phyloP scores from a whole-genome alignment of 2,888 invertebrate genomes.

The Corbicula japonica region DNA sequence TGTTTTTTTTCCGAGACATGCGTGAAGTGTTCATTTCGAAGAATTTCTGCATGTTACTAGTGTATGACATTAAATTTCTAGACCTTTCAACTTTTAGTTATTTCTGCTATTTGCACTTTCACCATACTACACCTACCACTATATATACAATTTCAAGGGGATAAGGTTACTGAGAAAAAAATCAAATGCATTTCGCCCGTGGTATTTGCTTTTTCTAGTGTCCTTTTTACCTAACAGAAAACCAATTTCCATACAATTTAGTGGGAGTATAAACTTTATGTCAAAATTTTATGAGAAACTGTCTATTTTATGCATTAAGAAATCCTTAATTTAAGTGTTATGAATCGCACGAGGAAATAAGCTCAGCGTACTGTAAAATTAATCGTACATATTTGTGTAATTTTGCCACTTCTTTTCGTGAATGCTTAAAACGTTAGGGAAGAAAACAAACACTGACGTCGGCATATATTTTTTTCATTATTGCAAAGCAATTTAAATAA shows the following conservation, averaged over 20 bases:
- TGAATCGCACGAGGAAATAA: slow-evolving; percentile 32
- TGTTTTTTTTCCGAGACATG: not conserved
- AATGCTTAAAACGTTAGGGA: no score
- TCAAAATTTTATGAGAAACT: slow-evolving; percentile 8
- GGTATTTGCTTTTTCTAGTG: not conserved
- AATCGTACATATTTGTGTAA: slow-evolving; percentile 7
- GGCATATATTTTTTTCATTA: slow-evolving; percentile 8
- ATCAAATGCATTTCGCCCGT: not conserved
- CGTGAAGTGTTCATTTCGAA: no score
- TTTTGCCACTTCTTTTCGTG: slow-evolving; percentile 5
- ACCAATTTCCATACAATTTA: not conserved
- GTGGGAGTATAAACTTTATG: slow-evolving; percentile 8
- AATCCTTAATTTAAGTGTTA: slow-evolving; percentile 1
- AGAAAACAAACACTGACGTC: not conserved
- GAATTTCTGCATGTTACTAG: no score
- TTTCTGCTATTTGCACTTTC: not conserved
- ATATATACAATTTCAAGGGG: not conserved
- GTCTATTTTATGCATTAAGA: slow-evolving; percentile 17
- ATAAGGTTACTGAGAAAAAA: not conserved
- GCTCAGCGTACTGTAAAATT: slow-evolving; percentile 5
- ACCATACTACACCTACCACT: not conserved
- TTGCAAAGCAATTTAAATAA: not conserved
- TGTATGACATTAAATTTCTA: no score
- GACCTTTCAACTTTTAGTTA: no score
- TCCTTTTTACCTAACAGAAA: not conserved